Evolutionary conservation across 2,888 invertebrate species (phyloP).

Genomic region (Drosophila austrosaltans): DNA sequence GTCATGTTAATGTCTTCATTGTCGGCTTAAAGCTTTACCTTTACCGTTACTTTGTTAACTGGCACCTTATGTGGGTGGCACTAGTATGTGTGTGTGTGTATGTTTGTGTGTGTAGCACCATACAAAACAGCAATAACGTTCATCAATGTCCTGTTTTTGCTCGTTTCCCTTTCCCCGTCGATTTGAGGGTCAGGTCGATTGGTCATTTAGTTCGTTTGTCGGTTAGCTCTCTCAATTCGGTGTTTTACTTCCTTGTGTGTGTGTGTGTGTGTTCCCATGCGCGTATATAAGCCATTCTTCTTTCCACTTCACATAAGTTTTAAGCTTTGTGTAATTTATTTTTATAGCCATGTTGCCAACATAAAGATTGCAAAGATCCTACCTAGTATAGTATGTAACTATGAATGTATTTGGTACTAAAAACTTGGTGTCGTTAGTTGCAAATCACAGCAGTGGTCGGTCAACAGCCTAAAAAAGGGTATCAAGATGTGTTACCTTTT

Average conservation of each 20-base stretch:
- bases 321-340: slow-evolving; percentile 76
- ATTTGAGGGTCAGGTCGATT: slow-evolving; percentile 68
- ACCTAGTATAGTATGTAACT: slow-evolving; percentile 19
- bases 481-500: slow-evolving; percentile 29
- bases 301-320: slow-evolving; percentile 74
- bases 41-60: slow-evolving; percentile 53
- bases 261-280: slow-evolving; percentile 53
- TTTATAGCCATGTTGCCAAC: slow-evolving; percentile 72
- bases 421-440: slow-evolving; percentile 54
- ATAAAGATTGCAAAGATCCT: slow-evolving; percentile 70
- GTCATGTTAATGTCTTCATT: slow-evolving; percentile 78
- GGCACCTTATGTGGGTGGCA: slow-evolving; percentile 28
- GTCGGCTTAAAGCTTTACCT: slow-evolving; percentile 74
- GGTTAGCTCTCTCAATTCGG: slow-evolving; percentile 32
- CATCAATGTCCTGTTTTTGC: slow-evolving; percentile 51
- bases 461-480: slow-evolving; percentile 43
- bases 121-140: slow-evolving; percentile 64
- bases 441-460: slow-evolving; percentile 52
- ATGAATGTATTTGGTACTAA: slow-evolving; percentile 65
- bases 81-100: slow-evolving; percentile 27
- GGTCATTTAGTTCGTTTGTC: slow-evolving; percentile 59
- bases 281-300: slow-evolving; percentile 78
- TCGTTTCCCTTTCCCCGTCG: background rate
- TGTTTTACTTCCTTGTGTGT: slow-evolving; percentile 25
- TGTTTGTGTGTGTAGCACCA: slow-evolving; percentile 54